Percentiles rank a stretch among this genome's conserved stretches.
Evolutionary conservation across 2,888 invertebrate genomes (phyloP).

Genomic region (Lamproptera curius): DNA sequence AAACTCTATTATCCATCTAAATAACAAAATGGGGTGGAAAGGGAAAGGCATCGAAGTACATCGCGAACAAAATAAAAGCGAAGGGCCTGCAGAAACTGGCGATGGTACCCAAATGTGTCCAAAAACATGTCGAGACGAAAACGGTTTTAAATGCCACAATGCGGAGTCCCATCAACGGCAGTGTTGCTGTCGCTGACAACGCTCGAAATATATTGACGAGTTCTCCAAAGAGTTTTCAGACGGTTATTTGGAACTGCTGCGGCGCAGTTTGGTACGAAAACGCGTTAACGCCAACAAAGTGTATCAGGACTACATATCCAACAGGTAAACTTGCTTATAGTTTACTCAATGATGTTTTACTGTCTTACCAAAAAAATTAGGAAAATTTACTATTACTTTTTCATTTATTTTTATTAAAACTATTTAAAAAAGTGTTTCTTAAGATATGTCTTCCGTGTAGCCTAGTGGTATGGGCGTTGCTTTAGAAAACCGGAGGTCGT

Average conservation of each 20-base stretch:
- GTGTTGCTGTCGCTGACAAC: slow-evolving; percentile 95
- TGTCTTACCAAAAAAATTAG: too few species aligned
- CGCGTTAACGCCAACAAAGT: slow-evolving; percentile 97
- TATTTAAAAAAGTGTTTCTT: too few species aligned
- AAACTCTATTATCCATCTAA: too few species aligned
- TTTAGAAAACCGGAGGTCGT: too few species aligned
- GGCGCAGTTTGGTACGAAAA: slow-evolving; percentile 94
- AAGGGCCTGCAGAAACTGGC: slow-evolving; percentile 97
- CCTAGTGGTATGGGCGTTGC: too few species aligned
- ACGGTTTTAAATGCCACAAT: slow-evolving; percentile 99
- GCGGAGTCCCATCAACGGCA: slow-evolving; percentile 99
- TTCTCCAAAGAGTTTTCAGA: slow-evolving; percentile 95
- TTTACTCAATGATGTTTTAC: too few species aligned
- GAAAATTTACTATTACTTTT: too few species aligned
- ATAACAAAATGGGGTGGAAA: slow-evolving; percentile 80
- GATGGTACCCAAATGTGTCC: slow-evolving; percentile 98
- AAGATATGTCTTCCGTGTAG: too few species aligned
- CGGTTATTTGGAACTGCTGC: slow-evolving; percentile 90
- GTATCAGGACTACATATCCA: slow-evolving; percentile 98
- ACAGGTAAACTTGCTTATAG: slow-evolving; percentile 61
- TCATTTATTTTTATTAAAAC: too few species aligned
- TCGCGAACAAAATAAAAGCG: slow-evolving; percentile 98
- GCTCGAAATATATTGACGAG: slow-evolving; percentile 93
- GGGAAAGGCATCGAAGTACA: slow-evolving; percentile 97
- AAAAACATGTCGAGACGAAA: slow-evolving; percentile 99